A percentile compares a stretch with the other conserved stretches of the same genome.
phyloP scores from a whole-genome alignment of 2,888 invertebrate species.

The Podotricha telesiphe region DNA sequence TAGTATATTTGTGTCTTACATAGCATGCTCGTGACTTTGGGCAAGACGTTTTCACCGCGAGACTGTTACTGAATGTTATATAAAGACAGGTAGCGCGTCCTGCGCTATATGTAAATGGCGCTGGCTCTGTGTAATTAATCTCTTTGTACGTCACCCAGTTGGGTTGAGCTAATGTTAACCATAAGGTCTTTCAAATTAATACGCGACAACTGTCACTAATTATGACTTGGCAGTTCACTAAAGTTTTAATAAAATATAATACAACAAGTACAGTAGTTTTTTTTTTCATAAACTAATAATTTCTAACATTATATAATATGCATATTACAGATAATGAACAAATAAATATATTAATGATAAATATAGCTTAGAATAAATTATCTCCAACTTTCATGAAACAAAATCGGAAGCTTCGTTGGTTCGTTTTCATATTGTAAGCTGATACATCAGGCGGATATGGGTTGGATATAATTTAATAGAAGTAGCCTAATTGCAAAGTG shows the following conservation, averaged over 20 bases:
- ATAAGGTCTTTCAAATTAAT: constrained; percentile 24
- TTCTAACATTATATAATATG: no score
- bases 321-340: no score
- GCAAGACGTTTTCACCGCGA: constrained; percentile 50
- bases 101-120: constrained; percentile 30
- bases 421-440: background rate
- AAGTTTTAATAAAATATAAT: background rate
- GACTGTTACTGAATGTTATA: constrained; percentile 61
- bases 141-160: constrained; percentile 31
- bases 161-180: constrained; percentile 33
- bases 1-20: constrained; percentile 46
- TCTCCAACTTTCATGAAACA: background rate
- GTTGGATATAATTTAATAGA: constrained; percentile 16
- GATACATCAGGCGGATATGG: constrained; percentile 12
- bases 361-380: background rate
- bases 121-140: constrained; percentile 33
- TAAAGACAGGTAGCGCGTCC: constrained; percentile 48
- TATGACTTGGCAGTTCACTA: background rate
- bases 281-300: no score
- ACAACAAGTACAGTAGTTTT: no score
- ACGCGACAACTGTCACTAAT: constrained; percentile 7
- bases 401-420: background rate
- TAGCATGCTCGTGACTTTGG: constrained; percentile 44
- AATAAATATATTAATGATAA: no score
- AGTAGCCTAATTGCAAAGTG: constrained; percentile 33